Conservation (phyloP, 2,797 vertebrate species). For the Cuniculus paca region DNA sequence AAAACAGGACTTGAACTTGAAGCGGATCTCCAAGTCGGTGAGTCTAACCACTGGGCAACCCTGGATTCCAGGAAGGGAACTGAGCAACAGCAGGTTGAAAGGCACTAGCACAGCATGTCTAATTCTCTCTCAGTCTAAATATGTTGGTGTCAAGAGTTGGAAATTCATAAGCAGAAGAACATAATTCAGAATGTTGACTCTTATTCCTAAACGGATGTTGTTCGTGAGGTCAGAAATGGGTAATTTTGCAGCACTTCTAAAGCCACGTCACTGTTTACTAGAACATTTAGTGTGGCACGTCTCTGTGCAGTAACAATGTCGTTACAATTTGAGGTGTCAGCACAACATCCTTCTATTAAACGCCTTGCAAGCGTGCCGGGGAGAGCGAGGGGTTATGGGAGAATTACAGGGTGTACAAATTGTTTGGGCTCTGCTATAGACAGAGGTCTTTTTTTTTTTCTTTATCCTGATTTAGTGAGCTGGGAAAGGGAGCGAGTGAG, state of each 20-base stretch:
- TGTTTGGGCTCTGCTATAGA: background rate
- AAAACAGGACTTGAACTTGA: background rate
- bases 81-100: accelerated
- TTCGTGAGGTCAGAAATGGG: background rate
- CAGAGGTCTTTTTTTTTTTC: conserved; percentile 8
- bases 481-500: background rate
- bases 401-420: conserved; percentile 35
- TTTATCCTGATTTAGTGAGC: conserved; percentile 44
- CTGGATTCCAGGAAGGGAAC: background rate
- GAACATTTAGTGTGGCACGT: background rate
- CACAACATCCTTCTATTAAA: background rate
- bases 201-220: background rate
- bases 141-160: background rate
- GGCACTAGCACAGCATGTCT: background rate
- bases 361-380: background rate
- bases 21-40: background rate
- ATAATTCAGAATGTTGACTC: conserved; percentile 32
- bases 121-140: background rate
- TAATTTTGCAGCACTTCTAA: conserved; percentile 3
- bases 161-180: conserved; percentile 52
- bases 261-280: background rate
- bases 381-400: background rate
- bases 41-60: background rate
- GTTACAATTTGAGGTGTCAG: background rate
- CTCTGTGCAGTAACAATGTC: background rate